Evolutionary conservation across 2,797 vertebrate species (phyloP), one percentile per base, ranked within the genome.

Genomic region (Coendou prehensilis): DNA sequence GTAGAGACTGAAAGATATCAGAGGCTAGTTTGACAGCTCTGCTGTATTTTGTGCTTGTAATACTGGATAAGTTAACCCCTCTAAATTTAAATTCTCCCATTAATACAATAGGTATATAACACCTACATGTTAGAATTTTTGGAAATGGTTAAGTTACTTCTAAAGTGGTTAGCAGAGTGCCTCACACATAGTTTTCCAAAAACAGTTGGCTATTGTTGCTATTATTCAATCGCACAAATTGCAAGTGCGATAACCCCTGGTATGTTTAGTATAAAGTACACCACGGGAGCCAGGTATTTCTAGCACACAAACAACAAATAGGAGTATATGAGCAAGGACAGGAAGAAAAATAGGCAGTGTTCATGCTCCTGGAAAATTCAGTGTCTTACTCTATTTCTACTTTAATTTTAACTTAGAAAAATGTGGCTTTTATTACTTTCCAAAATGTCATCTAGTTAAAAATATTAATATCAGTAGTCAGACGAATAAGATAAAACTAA

Each of bases 391-490:
- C 9, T 92, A 28, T 64, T 52, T 88, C 47, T 59, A 47, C 92
- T 92, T 95, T 95, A 90, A 10, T 92, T 96, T 78, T 75, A 91
- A 78, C 50, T 57, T 9, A 92, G 28, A 90, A 87, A 84, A 92
- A 61, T 80, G 0, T 82, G 37, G 4, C 9, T 71, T 87, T 59
- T 82, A 26, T 87, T 64, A 47, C 52, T 78, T 67, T 64, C 9
- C 5, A 17, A 96, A 94, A 91, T 75, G 0, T 13, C 69, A 81
- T 54, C 14, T 64, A 30, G 88, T 95, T 95, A 22, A 83, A 87
- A 90, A 94, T 88, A 87, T 63, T 90, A 83, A 9, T 87, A 59
- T 90, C 54, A 63, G 8, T 63, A 81, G 9, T 59, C 71, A 88
- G 0, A 17, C 54, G 37, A 85, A 87, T 76, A 92, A 94, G 93